Percentiles rank a stretch among this genome's conserved stretches.
Evolutionary conservation across 2,888 invertebrate species (phyloP).

Genomic region (Stenoptilia bipunctidactyla): DNA sequence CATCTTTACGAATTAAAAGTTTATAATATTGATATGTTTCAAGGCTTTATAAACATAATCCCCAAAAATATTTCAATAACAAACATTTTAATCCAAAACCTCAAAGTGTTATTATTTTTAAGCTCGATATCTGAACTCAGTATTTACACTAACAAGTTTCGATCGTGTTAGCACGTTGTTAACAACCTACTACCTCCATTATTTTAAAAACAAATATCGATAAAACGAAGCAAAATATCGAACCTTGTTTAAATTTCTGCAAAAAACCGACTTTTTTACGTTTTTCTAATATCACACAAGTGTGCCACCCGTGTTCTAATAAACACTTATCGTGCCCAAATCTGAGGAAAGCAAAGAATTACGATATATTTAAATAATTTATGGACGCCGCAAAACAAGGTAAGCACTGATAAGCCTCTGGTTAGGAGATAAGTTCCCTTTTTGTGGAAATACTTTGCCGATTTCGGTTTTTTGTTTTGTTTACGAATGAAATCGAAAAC

Average conservation of each 20-base stretch:
- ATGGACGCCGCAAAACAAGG: slow-evolving; percentile 56
- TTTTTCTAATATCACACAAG: slow-evolving; percentile 48
- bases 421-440: slow-evolving; percentile 48
- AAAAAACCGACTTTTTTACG: slow-evolving; percentile 33
- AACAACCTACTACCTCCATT: slow-evolving; percentile 46
- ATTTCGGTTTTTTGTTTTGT: neutral
- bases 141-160: slow-evolving; percentile 2
- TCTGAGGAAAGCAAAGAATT: slow-evolving; percentile 62
- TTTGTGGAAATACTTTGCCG: no score
- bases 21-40: no score
- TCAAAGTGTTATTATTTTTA: no score
- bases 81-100: no score
- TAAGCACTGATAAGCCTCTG: slow-evolving; percentile 47
- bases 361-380: slow-evolving; percentile 65
- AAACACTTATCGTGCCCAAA: slow-evolving; percentile 50
- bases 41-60: no score
- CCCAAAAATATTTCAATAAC: no score
- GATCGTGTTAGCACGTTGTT: slow-evolving; percentile 32
- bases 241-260: slow-evolving; percentile 30
- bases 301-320: slow-evolving; percentile 62
- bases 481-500: slow-evolving; percentile 3
- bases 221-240: slow-evolving; percentile 41
- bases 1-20: no score
- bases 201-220: slow-evolving; percentile 53
- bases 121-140: no score